These are phyloP conservation scores for Darevskia nairensis DNA, from an alignment of 2,797 vertebrate genomes.

Conservation along the genomic window DNA sequence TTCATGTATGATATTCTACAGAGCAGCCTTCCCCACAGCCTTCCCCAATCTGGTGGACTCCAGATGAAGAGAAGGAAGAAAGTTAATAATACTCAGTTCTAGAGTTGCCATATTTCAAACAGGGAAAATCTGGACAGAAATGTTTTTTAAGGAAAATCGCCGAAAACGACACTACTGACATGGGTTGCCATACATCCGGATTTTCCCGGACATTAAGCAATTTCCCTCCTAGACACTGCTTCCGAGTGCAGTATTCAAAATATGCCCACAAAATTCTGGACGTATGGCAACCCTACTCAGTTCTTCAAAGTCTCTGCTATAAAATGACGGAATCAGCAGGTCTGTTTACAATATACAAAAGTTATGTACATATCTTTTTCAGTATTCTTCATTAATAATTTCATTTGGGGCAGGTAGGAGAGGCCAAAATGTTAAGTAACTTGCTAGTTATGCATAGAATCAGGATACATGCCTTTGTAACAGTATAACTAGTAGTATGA, in stretches of 20 bases:
- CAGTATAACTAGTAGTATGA: neutral
- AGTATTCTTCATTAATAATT: neutral
- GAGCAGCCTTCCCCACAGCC: neutral
- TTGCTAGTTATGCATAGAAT: neutral
- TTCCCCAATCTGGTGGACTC: no score
- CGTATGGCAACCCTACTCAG: no score
- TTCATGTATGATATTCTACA: neutral
- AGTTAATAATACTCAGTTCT: neutral
- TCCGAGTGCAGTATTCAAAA: no score
- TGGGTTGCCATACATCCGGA: no score
- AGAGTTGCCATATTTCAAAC: no score
- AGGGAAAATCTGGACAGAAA: no score
- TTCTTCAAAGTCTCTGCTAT: neutral
- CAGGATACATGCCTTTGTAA: neutral
- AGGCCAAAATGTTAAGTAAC: rapidly evolving
- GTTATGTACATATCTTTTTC: rapidly evolving
- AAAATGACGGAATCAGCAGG: conserved; percentile 23
- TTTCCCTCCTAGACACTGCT: no score
- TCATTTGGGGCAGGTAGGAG: neutral
- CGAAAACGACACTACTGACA: no score
- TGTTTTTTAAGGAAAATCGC: no score
- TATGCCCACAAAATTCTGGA: no score
- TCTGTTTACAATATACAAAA: neutral
- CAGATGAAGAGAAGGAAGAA: neutral
- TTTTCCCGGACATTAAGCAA: no score